Evolutionary conservation across 2,113 vertebrate genomes (phyloP).

Genomic region (Dissostichus mawsoni): DNA sequence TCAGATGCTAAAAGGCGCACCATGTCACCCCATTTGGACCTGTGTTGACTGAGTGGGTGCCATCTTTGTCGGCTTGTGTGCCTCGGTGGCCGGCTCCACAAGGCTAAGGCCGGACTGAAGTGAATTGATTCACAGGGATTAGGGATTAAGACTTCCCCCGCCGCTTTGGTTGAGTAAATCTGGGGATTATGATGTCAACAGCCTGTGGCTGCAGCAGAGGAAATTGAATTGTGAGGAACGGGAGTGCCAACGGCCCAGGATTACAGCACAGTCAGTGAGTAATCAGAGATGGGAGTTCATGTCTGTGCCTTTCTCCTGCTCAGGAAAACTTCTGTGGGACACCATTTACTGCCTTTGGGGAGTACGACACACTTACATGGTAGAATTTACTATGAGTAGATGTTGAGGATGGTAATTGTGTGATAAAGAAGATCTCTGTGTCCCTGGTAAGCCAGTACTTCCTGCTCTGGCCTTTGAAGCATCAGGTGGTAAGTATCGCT

Average conservation of each 20-base stretch:
- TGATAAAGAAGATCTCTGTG: conserved; percentile 62
- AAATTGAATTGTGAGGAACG: conserved; percentile 79
- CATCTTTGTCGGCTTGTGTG: conserved; percentile 45
- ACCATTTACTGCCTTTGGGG: conserved; percentile 38
- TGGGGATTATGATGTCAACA: conserved; percentile 86
- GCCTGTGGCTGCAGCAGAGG: conserved; percentile 67
- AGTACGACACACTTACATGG: conserved; percentile 15
- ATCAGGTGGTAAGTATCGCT: conserved; percentile 73
- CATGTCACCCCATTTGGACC: conserved; percentile 30
- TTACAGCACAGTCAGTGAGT: conserved; percentile 64
- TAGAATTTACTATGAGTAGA: conserved; percentile 27
- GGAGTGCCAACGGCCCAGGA: conserved; percentile 52
- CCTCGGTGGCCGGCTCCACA: conserved; percentile 28
- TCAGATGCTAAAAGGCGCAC: conserved; percentile 25
- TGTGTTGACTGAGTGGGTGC: conserved; percentile 32
- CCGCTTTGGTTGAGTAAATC: conserved; percentile 83
- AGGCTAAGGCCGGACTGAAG: conserved; percentile 63
- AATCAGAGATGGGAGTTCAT: conserved; percentile 55
- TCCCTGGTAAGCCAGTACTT: conserved; percentile 50
- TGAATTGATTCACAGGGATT: conserved; percentile 83
- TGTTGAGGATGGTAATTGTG: conserved; percentile 43
- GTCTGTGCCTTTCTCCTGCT: conserved; percentile 48
- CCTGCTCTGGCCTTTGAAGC: conserved; percentile 48
- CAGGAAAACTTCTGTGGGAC: conserved; percentile 37
- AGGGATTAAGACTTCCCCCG: conserved; percentile 81